These are phyloP conservation scores for Drosophila ohnishii DNA, from an alignment of 1,140 invertebrate species.

Conservation along the genomic window DNA sequence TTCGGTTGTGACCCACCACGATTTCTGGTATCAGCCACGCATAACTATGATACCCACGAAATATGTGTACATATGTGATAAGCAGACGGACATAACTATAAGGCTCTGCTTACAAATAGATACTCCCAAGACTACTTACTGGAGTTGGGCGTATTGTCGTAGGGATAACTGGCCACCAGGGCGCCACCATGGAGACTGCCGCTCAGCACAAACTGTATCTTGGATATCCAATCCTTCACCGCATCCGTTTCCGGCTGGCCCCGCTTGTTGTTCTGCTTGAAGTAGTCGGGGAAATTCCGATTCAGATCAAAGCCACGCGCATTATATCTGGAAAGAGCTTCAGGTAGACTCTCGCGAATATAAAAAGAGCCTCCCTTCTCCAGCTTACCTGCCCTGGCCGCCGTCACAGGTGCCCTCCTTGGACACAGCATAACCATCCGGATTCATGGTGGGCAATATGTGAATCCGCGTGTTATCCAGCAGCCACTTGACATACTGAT, in stretches of 20 bases:
- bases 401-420: slow-evolving; percentile 94
- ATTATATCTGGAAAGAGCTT: slow-evolving; percentile 85
- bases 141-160: slow-evolving; percentile 95
- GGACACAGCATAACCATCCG: slow-evolving; percentile 94
- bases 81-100: slow-evolving; percentile 14
- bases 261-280: slow-evolving; percentile 93
- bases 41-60: not conserved
- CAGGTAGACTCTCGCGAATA: no score
- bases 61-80: not conserved
- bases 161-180: slow-evolving; percentile 95
- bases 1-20: slow-evolving; percentile 5
- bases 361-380: not conserved
- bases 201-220: slow-evolving; percentile 95
- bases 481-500: slow-evolving; percentile 92
- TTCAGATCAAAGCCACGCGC: slow-evolving; percentile 94
- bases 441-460: slow-evolving; percentile 96
- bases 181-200: slow-evolving; percentile 96
- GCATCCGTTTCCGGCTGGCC: slow-evolving; percentile 96
- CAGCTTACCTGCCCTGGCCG: slow-evolving; percentile 89
- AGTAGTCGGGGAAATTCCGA: slow-evolving; percentile 96
- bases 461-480: slow-evolving; percentile 95
- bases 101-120: not conserved
- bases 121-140: slow-evolving; percentile 87
- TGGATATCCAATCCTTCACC: slow-evolving; percentile 96
- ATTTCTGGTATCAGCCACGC: not conserved